Evolutionary conservation across 2,888 invertebrate genomes (phyloP).

Genomic region (Chrysolina americana): DNA sequence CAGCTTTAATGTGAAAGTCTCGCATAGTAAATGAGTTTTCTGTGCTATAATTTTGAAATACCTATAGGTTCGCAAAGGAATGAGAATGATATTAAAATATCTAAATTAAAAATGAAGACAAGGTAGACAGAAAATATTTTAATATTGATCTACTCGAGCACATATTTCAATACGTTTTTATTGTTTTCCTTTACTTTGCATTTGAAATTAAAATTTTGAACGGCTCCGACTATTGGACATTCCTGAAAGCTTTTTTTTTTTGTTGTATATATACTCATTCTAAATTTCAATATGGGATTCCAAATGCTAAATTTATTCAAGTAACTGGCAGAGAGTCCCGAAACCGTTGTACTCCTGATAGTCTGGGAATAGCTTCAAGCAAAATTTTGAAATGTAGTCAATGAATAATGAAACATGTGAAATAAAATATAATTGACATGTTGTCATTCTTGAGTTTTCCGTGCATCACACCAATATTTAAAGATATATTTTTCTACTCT

Average conservation of each 20-base stretch:
- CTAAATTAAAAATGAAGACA: slow-evolving; percentile 18
- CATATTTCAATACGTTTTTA: slow-evolving; percentile 1
- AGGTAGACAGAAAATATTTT: slow-evolving; percentile 21
- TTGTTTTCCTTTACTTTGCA: background rate
- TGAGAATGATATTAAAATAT: slow-evolving; percentile 18
- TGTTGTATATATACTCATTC: background rate
- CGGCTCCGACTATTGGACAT: background rate
- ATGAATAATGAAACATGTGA: too few species aligned
- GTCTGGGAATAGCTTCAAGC: too few species aligned
- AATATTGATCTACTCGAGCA: slow-evolving; percentile 6
- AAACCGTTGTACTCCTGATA: too few species aligned
- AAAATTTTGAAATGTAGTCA: too few species aligned
- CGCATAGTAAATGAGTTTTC: slow-evolving; percentile 9
- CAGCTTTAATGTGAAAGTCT: slow-evolving; percentile 22
- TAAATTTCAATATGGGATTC: background rate
- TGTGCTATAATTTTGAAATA: slow-evolving; percentile 12
- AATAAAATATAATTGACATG: too few species aligned
- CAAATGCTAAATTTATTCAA: background rate
- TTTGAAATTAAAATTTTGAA: background rate
- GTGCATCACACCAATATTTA: too few species aligned
- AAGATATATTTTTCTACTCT: too few species aligned
- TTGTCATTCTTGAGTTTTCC: too few species aligned
- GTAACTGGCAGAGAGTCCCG: too few species aligned
- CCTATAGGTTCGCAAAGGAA: slow-evolving; percentile 1
- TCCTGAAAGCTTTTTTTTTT: background rate